A percentile compares a stretch with the other conserved stretches of the same genome.
Conservation (phyloP, 2,113 vertebrate genomes). For the Plotosus lineatus region DNA sequence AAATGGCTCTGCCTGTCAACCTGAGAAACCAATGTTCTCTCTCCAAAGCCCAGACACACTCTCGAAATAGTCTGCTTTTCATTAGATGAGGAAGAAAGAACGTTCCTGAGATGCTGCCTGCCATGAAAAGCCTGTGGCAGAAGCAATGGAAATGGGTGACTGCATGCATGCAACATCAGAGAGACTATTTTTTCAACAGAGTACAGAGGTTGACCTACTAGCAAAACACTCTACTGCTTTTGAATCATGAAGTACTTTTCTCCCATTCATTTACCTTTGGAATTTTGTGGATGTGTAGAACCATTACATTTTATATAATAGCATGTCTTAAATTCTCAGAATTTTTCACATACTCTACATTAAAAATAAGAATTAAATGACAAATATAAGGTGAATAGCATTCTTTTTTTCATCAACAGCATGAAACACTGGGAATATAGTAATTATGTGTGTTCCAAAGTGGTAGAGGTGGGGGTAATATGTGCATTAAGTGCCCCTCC, state of each 20-base stretch:
- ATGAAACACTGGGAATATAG: not conserved
- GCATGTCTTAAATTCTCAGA: not conserved
- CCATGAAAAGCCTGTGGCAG: conserved; percentile 45
- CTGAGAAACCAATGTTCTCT: conserved; percentile 46
- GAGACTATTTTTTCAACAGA: conserved; percentile 29
- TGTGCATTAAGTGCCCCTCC: not conserved
- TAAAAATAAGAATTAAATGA: conserved; percentile 8
- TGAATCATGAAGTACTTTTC: not conserved
- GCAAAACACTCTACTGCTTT: not conserved
- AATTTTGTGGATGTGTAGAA: not conserved
- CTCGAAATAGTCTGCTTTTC: conserved; percentile 54
- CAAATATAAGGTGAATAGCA: not conserved
- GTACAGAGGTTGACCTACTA: conserved; percentile 8
- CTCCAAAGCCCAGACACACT: conserved; percentile 51
- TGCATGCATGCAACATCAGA: conserved; percentile 27
- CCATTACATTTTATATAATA: conserved; percentile 1
- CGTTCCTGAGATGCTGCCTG: conserved; percentile 41
- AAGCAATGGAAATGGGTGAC: conserved; percentile 30
- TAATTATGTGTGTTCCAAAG: conserved; percentile 9
- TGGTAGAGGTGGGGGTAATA: not conserved
- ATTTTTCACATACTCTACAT: not conserved
- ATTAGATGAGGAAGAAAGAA: conserved; percentile 42
- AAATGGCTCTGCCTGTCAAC: conserved; percentile 56
- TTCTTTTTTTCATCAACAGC: conserved; percentile 10
- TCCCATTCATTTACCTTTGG: not conserved